These are phyloP conservation scores for Philhelius pedissequus DNA, from an alignment of 2,888 invertebrate species.

Conservation along the genomic window DNA sequence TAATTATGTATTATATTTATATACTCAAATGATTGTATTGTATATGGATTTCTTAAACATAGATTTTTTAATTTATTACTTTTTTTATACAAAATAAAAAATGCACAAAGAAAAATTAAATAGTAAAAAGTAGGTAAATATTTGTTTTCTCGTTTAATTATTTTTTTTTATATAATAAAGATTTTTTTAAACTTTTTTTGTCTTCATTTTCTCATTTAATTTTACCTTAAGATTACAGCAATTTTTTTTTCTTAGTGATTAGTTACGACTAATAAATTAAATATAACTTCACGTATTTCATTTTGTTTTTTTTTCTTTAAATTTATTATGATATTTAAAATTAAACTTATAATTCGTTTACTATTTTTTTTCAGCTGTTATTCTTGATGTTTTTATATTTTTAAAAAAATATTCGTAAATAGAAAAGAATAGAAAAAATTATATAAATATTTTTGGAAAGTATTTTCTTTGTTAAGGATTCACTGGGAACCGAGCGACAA, in stretches of 20 bases:
- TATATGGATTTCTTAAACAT: slow-evolving; percentile 64
- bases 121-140: slow-evolving; percentile 65
- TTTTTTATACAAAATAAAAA: slow-evolving; percentile 63
- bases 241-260: slow-evolving; percentile 50
- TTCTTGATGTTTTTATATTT: slow-evolving; percentile 67
- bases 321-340: slow-evolving; percentile 52
- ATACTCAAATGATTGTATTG: slow-evolving; percentile 68
- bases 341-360: slow-evolving; percentile 59
- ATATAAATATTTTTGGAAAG: slow-evolving; percentile 31
- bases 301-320: slow-evolving; percentile 25
- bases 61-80: slow-evolving; percentile 35
- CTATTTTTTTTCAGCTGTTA: slow-evolving; percentile 57
- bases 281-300: slow-evolving; percentile 64
- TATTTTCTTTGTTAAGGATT: slow-evolving; percentile 1
- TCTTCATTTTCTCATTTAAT: slow-evolving; percentile 68
- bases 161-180: slow-evolving; percentile 13
- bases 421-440: slow-evolving; percentile 36
- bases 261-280: slow-evolving; percentile 61
- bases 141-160: slow-evolving; percentile 56
- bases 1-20: slow-evolving; percentile 39
- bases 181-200: slow-evolving; percentile 32
- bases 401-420: slow-evolving; percentile 16
- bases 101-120: slow-evolving; percentile 49
- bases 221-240: slow-evolving; percentile 70
- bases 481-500: slow-evolving; percentile 1